Evolutionary conservation across 2,113 vertebrate species (phyloP).

Genomic region (Mesembrinibis cayennensis): DNA sequence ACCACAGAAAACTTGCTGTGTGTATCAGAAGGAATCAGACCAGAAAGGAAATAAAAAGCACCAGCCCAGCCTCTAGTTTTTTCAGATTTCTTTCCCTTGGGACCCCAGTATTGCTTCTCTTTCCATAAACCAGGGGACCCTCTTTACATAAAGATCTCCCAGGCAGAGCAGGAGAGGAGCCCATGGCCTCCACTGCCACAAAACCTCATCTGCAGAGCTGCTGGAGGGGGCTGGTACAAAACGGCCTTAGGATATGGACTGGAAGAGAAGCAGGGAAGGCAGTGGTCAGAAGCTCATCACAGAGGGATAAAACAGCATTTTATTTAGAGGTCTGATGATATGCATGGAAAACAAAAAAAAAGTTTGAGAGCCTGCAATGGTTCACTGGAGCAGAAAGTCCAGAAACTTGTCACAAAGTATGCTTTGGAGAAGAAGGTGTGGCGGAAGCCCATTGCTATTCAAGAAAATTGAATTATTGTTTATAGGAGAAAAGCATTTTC

Average conservation of each 20-base stretch:
- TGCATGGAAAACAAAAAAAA: background rate
- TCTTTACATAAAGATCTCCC: background rate
- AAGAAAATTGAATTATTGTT: background rate
- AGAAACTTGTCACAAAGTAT: background rate
- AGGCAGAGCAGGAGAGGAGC: background rate
- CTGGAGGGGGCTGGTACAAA: background rate
- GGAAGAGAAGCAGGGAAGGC: background rate
- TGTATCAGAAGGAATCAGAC: background rate
- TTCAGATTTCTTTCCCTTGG: background rate
- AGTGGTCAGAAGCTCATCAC: background rate
- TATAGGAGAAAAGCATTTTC: background rate
- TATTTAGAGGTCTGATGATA: background rate
- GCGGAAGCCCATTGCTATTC: background rate
- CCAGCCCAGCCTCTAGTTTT: background rate
- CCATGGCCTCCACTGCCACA: background rate
- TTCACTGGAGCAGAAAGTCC: background rate
- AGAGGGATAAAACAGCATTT: background rate
- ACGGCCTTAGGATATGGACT: background rate
- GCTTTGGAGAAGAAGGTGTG: background rate
- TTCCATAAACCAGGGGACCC: accelerated
- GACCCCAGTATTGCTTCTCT: background rate
- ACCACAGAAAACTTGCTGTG: background rate
- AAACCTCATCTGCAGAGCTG: background rate
- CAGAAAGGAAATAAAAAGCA: conserved; percentile 21
- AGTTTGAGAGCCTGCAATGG: background rate